Conservation (phyloP, 2,113 vertebrate species). For the Sminthopsis crassicaudata region DNA sequence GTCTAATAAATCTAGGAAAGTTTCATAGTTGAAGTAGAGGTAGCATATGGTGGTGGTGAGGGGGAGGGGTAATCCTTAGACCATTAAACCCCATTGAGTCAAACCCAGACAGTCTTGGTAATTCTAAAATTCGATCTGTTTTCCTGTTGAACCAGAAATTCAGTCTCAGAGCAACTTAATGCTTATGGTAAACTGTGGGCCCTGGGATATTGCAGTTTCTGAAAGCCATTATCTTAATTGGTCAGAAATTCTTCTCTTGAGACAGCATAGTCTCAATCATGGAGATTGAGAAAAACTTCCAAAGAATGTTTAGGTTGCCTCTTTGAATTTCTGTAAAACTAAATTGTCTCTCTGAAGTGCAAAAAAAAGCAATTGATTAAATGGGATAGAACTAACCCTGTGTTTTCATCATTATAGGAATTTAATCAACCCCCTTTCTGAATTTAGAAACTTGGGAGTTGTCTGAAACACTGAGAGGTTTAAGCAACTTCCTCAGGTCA, state of each 20-base stretch:
- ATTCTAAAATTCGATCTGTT: not conserved
- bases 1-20: not conserved
- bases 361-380: not conserved
- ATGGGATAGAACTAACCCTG: not conserved
- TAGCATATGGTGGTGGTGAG: not conserved
- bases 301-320: conserved; percentile 15
- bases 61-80: not conserved
- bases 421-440: not conserved
- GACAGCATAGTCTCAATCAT: not conserved
- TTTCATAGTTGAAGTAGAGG: not conserved
- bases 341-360: not conserved
- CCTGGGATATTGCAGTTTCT: conserved; percentile 7
- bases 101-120: not conserved
- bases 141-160: conserved; percentile 8
- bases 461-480: not conserved
- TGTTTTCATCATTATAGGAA: not conserved
- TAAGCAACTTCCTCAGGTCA: not conserved
- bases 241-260: not conserved
- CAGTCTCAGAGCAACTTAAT: conserved; percentile 14
- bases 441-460: not conserved
- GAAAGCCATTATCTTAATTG: conserved; percentile 13
- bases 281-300: not conserved
- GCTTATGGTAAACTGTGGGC: not conserved
- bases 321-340: conserved; percentile 25
- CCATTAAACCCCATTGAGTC: not conserved